Conservation (phyloP, 2,113 vertebrate genomes). For the Mesoclemmys tuberculata region DNA sequence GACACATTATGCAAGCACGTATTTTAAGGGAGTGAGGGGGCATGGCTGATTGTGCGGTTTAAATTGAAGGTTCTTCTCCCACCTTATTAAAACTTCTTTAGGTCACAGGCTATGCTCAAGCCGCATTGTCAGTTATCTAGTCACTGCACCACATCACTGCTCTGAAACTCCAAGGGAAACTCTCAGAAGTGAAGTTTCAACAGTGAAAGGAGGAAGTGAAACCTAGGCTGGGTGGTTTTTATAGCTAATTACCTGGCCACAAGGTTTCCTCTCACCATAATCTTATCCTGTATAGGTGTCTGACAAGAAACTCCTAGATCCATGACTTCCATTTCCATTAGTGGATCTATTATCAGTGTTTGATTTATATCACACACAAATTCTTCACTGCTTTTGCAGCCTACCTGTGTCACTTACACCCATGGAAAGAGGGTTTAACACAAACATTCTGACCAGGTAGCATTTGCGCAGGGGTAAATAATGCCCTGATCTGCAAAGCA, state of each 20-base stretch:
- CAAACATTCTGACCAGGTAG: too few relatives aligned
- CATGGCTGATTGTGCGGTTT: background rate
- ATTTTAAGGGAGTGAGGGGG: background rate
- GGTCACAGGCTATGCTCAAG: background rate
- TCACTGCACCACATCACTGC: background rate
- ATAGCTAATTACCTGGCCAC: background rate
- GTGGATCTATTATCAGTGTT: background rate
- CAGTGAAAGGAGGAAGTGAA: background rate
- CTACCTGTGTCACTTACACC: too few relatives aligned
- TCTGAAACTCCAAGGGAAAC: background rate
- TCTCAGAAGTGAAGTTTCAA: background rate
- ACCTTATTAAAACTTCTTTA: background rate
- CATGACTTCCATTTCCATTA: background rate
- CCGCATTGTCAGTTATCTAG: background rate
- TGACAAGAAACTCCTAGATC: background rate
- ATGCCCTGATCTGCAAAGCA: too few relatives aligned
- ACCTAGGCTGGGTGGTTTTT: background rate
- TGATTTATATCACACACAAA: background rate
- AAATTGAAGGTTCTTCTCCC: background rate
- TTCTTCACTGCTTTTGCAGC: too few relatives aligned
- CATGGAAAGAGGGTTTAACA: too few relatives aligned
- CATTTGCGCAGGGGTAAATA: too few relatives aligned
- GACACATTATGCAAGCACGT: background rate
- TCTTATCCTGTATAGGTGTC: background rate
- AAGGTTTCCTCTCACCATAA: background rate